Conservation (phyloP, 2,888 invertebrate genomes). For the Sinhomidia bicolor region DNA sequence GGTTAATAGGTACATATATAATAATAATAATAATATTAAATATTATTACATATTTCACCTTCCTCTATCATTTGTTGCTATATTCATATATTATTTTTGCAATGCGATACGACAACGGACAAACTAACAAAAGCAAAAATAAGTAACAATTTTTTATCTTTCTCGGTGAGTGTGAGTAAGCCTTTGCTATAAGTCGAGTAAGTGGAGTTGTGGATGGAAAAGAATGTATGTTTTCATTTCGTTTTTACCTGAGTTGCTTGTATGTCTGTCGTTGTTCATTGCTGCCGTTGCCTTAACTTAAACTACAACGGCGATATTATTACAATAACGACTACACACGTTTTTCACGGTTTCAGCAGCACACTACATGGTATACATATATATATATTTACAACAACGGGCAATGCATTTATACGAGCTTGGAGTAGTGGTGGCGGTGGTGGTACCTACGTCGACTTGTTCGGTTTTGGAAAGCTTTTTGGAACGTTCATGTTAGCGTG, state of each 20-base stretch:
- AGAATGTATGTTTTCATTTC: neutral
- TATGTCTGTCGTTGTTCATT: neutral
- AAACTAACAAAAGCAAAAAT: conserved; percentile 5
- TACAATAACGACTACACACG: neutral
- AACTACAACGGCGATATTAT: neutral
- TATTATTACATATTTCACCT: neutral
- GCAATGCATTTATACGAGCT: neutral
- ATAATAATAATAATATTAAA: neutral
- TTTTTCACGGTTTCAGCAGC: conserved; percentile 7
- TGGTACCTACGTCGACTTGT: conserved; percentile 31
- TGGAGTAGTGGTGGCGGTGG: neutral
- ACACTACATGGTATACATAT: conserved; percentile 9
- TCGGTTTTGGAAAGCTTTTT: neutral
- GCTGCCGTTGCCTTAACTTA: neutral
- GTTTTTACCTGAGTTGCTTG: conserved; percentile 31
- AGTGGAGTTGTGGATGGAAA: neutral
- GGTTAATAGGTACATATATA: neutral
- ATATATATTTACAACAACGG: neutral
- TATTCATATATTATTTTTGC: conserved; percentile 16
- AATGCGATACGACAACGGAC: conserved; percentile 37
- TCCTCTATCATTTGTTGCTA: neutral
- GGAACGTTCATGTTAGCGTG: neutral
- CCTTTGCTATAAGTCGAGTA: neutral
- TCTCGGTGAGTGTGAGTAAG: conserved; percentile 21
- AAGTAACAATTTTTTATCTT: neutral